Percentiles rank a stretch among this genome's conserved stretches.
These are phyloP conservation scores for Anastrepha obliqua DNA, from an alignment of 1,140 invertebrate species.

Conservation along the genomic window DNA sequence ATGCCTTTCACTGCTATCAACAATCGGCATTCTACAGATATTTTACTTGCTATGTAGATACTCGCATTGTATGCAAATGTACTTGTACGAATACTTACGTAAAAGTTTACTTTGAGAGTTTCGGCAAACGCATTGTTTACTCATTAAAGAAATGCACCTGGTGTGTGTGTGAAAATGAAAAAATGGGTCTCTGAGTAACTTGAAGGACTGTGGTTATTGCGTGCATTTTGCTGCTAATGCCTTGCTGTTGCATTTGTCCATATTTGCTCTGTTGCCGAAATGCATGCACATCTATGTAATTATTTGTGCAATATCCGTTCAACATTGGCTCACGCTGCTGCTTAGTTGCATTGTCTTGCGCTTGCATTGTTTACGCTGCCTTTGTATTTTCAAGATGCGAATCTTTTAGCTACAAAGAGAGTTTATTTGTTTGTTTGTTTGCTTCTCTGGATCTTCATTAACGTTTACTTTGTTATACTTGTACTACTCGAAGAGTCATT, in stretches of 20 bases:
- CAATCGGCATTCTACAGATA: neutral
- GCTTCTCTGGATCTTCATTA: constrained; percentile 33
- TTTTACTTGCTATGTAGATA: neutral
- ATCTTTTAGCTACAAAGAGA: neutral
- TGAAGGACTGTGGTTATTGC: neutral
- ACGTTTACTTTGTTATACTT: constrained; percentile 22
- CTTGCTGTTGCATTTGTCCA: neutral
- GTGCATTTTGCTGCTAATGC: too few relatives aligned
- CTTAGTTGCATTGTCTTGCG: constrained; percentile 16
- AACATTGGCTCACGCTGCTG: neutral
- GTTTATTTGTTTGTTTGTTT: constrained; percentile 16
- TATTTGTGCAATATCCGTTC: neutral
- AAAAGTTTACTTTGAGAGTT: neutral
- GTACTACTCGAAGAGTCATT: constrained; percentile 7
- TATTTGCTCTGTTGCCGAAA: neutral
- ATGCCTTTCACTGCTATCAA: neutral
- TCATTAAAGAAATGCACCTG: constrained; percentile 28
- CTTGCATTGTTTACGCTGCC: neutral
- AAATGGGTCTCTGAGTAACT: neutral
- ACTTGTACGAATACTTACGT: neutral
- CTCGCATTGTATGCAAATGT: neutral
- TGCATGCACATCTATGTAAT: neutral
- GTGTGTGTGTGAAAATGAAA: neutral
- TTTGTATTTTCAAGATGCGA: constrained; percentile 2
- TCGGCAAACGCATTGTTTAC: constrained; percentile 37